A percentile compares a stretch with the other conserved stretches of the same genome.
Evolutionary conservation across 2,888 invertebrate genomes (phyloP).

Genomic region (Pachydiplax longipennis): DNA sequence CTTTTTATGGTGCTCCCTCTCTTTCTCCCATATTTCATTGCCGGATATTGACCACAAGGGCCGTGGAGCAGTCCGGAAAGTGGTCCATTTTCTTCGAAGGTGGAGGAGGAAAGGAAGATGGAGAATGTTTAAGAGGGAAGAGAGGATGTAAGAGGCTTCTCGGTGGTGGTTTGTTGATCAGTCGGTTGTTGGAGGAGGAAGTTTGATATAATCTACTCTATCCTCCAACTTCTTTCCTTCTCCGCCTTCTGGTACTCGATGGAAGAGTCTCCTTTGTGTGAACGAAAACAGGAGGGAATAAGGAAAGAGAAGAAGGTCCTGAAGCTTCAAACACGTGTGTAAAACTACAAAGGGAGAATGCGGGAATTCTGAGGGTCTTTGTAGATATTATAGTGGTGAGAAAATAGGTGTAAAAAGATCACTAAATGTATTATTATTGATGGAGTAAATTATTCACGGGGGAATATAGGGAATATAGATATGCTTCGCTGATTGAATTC

Average conservation of each 20-base stretch:
- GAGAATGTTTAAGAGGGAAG: not conserved
- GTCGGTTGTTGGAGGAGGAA: not conserved
- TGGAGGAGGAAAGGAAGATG: not conserved
- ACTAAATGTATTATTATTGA: no score
- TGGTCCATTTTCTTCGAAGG: not conserved
- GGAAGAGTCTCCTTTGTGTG: not conserved
- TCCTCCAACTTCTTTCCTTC: not conserved
- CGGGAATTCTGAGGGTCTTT: no score
- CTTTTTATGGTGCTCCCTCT: not conserved
- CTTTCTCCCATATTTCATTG: not conserved
- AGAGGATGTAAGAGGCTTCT: not conserved
- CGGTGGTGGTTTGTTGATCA: not conserved
- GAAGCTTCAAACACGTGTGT: no score
- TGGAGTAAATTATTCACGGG: no score
- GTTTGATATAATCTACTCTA: not conserved
- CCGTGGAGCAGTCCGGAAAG: not conserved
- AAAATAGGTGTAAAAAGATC: no score
- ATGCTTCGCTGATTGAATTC: no score
- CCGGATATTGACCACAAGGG: not conserved
- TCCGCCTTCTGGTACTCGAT: not conserved
- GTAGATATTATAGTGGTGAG: no score
- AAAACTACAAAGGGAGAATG: no score
- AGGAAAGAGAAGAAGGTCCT: no score
- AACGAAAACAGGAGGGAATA: no score
- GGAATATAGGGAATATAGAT: no score